A percentile compares a stretch with the other conserved stretches of the same genome.
Conservation (phyloP, 2,113 vertebrate species). For the Formicarius rufipectus region DNA sequence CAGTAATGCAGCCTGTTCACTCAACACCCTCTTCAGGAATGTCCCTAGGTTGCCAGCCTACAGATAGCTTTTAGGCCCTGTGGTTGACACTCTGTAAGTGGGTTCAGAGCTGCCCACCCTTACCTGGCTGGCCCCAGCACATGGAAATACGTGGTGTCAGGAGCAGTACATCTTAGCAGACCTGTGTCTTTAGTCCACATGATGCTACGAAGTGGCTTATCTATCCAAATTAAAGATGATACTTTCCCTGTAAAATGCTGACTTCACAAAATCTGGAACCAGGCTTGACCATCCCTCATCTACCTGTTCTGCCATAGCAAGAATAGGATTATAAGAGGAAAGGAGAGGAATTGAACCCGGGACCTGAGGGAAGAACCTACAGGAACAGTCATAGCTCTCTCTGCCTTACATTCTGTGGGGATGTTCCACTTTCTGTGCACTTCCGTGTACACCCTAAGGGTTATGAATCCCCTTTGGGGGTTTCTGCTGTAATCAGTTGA, state of each 20-base stretch:
- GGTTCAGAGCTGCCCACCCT: neutral
- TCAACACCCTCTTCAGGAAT: neutral
- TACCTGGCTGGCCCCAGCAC: neutral
- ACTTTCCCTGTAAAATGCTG: neutral
- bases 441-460: neutral
- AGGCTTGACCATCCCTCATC: neutral
- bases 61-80: neutral
- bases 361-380: neutral
- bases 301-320: neutral
- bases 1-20: neutral
- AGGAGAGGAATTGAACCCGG: neutral
- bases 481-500: neutral
- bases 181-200: neutral
- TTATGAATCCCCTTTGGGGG: neutral
- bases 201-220: neutral
- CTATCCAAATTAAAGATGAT: neutral
- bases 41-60: neutral
- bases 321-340: neutral
- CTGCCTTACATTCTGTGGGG: fast-evolving
- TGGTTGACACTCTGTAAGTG: neutral
- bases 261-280: neutral
- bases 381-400: neutral
- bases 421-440: neutral
- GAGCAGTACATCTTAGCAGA: neutral
- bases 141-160: neutral